Evolutionary conservation across 2,113 vertebrate species (phyloP).

Genomic region (Lasiurus cinereus): DNA sequence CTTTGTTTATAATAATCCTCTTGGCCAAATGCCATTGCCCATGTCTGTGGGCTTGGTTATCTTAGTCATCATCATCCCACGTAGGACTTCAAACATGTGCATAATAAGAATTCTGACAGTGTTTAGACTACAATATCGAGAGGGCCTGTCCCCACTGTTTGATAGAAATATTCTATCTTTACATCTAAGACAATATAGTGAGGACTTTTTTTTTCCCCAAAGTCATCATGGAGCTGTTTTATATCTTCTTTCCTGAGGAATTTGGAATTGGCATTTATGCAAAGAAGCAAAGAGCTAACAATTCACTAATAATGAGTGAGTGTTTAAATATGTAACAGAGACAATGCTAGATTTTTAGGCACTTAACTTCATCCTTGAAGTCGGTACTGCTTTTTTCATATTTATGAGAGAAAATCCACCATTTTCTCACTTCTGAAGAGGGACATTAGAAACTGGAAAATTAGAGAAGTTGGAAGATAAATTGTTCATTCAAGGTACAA

Average conservation of each 20-base stretch:
- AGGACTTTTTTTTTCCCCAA: slow-evolving; percentile 35
- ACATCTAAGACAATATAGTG: slow-evolving; percentile 51
- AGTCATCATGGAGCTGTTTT: slow-evolving; percentile 48
- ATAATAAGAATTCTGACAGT: slow-evolving; percentile 47
- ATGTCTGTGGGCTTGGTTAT: neutral
- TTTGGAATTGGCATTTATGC: slow-evolving; percentile 44
- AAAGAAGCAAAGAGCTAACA: slow-evolving; percentile 15
- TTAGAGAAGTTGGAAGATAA: neutral
- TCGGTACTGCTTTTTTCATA: neutral
- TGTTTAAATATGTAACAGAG: neutral
- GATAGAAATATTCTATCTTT: slow-evolving; percentile 68
- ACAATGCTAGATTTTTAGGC: neutral
- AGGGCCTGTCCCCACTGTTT: neutral
- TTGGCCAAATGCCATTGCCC: neutral
- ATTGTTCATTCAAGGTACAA: neutral
- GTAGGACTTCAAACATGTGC: neutral
- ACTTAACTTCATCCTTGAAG: neutral
- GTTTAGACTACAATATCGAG: slow-evolving; percentile 51
- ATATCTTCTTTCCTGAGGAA: slow-evolving; percentile 56
- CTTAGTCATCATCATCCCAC: neutral
- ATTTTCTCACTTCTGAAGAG: neutral
- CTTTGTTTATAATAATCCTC: slow-evolving; percentile 5
- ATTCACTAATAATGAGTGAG: neutral
- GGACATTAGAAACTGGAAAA: neutral
- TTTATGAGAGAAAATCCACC: neutral